phyloP scores from a whole-genome alignment of 2,888 invertebrate species.

The Melieria omissa region DNA sequence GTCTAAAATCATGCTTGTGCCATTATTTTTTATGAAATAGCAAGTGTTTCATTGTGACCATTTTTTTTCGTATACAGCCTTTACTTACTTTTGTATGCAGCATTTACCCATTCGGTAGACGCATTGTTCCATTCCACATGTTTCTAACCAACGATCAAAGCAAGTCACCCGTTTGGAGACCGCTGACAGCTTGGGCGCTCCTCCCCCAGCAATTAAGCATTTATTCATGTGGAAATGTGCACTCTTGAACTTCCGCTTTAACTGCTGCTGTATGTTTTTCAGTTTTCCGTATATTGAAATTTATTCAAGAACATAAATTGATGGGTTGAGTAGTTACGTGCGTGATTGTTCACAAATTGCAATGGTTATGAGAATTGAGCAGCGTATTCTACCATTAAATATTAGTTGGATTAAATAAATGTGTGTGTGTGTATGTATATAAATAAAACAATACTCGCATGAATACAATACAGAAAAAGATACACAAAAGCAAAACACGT shows the following conservation, averaged over 20 bases:
- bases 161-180: not conserved
- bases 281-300: no score
- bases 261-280: no score
- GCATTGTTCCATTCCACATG: no score
- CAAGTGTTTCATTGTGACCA: no score
- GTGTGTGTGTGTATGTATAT: not conserved
- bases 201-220: no score
- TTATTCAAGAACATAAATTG: no score
- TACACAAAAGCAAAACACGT: conserved; percentile 9
- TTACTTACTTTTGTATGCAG: not conserved
- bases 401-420: not conserved
- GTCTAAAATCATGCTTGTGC: no score
- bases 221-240: no score
- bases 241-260: no score
- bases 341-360: not conserved
- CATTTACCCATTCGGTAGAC: not conserved
- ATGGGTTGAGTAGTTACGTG: not conserved
- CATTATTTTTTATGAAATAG: no score
- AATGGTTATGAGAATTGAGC: not conserved
- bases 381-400: not conserved
- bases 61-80: no score
- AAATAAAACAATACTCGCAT: not conserved
- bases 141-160: conserved; percentile 23
- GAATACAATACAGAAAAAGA: conserved; percentile 12
- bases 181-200: no score